Base-by-base conservation (phyloP, 23 tunicate genomes). In the Ascidia mentula region DNA sequence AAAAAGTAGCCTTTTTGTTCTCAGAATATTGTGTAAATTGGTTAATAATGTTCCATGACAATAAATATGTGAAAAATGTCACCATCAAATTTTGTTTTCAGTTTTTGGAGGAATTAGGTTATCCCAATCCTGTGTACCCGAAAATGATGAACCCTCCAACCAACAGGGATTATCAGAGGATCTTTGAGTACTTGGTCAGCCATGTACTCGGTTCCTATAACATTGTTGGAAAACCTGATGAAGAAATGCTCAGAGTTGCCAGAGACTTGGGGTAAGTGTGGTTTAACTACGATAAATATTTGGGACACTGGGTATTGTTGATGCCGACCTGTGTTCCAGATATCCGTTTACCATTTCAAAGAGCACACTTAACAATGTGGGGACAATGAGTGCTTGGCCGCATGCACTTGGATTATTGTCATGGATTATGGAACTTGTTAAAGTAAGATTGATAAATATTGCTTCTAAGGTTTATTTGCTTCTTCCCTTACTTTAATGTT, bases 321-420 rank as follows among this genome's bases (percentile, higher is more conserved):
- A n/a, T n/a, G n/a, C n/a, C n/a, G n/a, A n/a, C n/a, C n/a, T n/a
- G n/a, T n/a, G n/a, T n/a, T 83, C n/a, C 72, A 90, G 97, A 13
- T 91, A 91, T 78, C 97, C 97, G 6, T 85, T 73, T 75, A 86
- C 40, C 74, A 77, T 91, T 33, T 77, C 97, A 35, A 91, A 86
- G 61, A 86, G 97, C 61, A 77, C 90, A 31, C 72, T 85, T 40
- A 82, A 72, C 37, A 91, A 91, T 73, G 86, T 91, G 5, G 97
- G 97, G 24, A 82, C 97, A 30, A 86, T 91, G 97, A 91, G 90
- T 79, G 81, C 91, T 24, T 86, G 90, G 90, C 97, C 97, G 8
- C 81, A 82, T 5, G 97, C 97, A 9, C 75, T 91, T 30, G 97
- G 90, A 31, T 84, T 80, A 18, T 46, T 91, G 31, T 76, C 45